Evolutionary conservation across 2,113 vertebrate genomes (phyloP), one percentile per base, ranked within the genome.

Genomic region (Anoplopoma fimbria): DNA sequence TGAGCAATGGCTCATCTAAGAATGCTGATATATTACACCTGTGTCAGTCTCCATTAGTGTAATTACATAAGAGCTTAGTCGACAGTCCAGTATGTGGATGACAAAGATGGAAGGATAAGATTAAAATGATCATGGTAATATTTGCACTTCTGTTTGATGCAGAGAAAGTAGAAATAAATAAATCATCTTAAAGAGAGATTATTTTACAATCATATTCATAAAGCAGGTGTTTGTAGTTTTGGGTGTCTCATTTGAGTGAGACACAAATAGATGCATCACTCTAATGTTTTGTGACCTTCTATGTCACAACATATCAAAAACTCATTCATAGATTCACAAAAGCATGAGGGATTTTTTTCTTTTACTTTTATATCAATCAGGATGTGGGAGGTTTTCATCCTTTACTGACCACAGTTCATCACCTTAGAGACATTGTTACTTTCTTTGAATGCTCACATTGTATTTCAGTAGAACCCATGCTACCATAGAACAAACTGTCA

Each of bases 31-130:
- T 70, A 77, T 88, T 76, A 86, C 77, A 87, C 84, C 78, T 69
- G 60, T 87, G 89, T 89, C 86, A 87, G 81, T 87, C 77, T 63
- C 74, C 80, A 85, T 89, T 88, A 79, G 70, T 45, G 78, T 81
- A 85, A 90, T 75, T 70, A 86, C 55, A 86, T 45, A 72, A 61
- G 62, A 81, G 69, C 79, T 73, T 69, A 87, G 73, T 42, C 58
- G 74, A 88, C 85, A 90, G 80, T 60, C 34, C 17, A 67, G 81
- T 82, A 68, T 77, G 67, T 51, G 70, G 36, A 61, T 17, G 63
- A 60, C 72, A 57, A 70, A 83, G 31, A 71, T 36, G 15, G n/a
- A 40, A 65, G 72, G 69, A 79, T 2, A 47, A 81, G 83, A 69
- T 19, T 69, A 75, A 82, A 76, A 85, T 69, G 82, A 86, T 86